Percentiles rank a stretch among this genome's conserved stretches.
Conservation (phyloP, 2,797 vertebrate species). For the Acipenser transmontanus region DNA sequence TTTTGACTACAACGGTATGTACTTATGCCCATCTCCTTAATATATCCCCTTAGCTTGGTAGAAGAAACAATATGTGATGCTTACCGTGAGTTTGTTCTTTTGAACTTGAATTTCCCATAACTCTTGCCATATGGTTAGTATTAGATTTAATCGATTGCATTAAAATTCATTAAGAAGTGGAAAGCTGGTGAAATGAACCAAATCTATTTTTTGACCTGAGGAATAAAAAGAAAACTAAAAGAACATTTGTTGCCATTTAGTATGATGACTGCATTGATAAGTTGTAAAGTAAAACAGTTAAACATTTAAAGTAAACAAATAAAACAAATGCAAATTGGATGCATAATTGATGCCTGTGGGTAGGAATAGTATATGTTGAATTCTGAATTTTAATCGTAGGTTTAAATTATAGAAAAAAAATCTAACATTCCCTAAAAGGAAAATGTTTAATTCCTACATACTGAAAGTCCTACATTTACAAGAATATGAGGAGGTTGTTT, state of each 20-base stretch:
- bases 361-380: no score
- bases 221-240: conserved; percentile 46
- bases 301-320: neutral
- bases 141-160: conserved; percentile 55
- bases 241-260: neutral
- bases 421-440: no score
- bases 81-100: conserved; percentile 13
- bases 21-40: no score
- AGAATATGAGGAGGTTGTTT: no score
- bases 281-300: conserved; percentile 44
- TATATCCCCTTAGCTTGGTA: no score
- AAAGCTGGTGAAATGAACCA: conserved; percentile 43
- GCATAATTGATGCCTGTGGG: no score
- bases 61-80: neutral
- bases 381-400: no score
- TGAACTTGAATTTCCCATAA: conserved; percentile 24
- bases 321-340: neutral
- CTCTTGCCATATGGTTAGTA: conserved; percentile 38
- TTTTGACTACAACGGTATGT: no score
- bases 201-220: conserved; percentile 46
- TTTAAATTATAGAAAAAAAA: no score
- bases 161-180: conserved; percentile 53
- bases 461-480: no score
- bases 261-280: conserved; percentile 12
- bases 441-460: no score